These are phyloP conservation scores for Tragelaphus imberbis DNA, from an alignment of 2,113 vertebrate genomes.

Conservation along the genomic window DNA sequence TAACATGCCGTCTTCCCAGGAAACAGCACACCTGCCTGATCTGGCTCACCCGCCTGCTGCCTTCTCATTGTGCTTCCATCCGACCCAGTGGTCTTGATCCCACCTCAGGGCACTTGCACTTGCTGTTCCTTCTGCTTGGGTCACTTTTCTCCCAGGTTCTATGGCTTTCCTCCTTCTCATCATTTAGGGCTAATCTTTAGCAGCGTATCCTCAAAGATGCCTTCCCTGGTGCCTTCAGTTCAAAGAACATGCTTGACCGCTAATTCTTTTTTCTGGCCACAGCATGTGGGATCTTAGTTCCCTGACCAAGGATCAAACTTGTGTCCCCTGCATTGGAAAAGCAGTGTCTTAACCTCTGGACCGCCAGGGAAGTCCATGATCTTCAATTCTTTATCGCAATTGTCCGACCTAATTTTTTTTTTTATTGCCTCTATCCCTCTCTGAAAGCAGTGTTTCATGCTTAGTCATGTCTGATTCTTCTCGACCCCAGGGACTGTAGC, in stretches of 20 bases:
- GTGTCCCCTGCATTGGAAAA: not conserved
- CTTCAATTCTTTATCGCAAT: not conserved
- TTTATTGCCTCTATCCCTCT: not conserved
- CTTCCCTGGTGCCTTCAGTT: not conserved
- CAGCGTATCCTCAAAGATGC: not conserved
- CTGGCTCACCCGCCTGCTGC: accelerated
- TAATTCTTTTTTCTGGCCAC: not conserved
- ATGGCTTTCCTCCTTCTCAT: not conserved
- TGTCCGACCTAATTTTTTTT: not conserved
- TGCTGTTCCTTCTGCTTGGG: not conserved
- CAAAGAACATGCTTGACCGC: not conserved
- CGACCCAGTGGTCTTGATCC: no score
- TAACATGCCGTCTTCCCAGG: not conserved
- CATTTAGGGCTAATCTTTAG: not conserved
- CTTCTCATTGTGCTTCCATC: not conserved
- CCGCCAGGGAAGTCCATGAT: not conserved
- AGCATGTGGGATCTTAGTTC: not conserved
- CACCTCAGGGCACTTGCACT: not conserved
- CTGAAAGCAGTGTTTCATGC: not conserved
- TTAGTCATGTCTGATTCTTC: not conserved
- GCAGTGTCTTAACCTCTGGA: not conserved
- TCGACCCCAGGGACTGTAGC: not conserved
- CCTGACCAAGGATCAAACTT: not conserved
- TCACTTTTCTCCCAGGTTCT: not conserved
- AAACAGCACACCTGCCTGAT: not conserved